phyloP scores from a whole-genome alignment of 2,797 vertebrate species.

The Crocodylus rhombifer region DNA sequence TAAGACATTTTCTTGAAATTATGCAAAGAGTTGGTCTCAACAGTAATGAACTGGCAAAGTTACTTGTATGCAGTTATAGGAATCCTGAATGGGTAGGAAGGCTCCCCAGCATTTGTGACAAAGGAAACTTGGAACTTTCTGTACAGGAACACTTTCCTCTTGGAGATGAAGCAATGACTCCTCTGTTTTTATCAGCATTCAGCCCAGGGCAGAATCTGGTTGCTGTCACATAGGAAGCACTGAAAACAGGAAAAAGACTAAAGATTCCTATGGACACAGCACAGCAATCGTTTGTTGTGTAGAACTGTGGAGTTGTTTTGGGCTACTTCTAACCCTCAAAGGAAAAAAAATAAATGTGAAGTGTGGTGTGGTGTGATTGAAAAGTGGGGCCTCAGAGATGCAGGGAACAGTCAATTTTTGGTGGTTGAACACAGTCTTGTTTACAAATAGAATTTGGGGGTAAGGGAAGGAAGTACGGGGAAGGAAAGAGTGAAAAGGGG shows the following conservation, averaged over 20 bases:
- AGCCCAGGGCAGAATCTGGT: background rate
- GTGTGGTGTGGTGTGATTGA: background rate
- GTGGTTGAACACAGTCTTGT: background rate
- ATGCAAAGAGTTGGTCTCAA: background rate
- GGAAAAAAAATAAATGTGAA: background rate
- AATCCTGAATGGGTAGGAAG: background rate
- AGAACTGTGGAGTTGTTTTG: background rate
- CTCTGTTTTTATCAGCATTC: background rate
- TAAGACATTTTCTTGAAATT: background rate
- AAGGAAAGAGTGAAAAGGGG: background rate
- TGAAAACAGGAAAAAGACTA: background rate
- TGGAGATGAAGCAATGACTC: background rate
- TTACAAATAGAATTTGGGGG: background rate
- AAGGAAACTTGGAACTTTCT: background rate
- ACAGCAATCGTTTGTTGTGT: background rate
- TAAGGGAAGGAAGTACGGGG: background rate
- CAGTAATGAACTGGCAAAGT: background rate
- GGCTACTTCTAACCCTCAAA: background rate
- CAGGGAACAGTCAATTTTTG: background rate
- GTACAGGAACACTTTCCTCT: background rate
- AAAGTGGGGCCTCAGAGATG: background rate
- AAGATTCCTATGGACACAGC: background rate
- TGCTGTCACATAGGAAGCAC: background rate
- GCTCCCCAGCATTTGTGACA: background rate
- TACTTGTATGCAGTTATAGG: background rate